Evolutionary conservation across 2,113 vertebrate species (phyloP).

Genomic region (Heterochromis multidens): DNA sequence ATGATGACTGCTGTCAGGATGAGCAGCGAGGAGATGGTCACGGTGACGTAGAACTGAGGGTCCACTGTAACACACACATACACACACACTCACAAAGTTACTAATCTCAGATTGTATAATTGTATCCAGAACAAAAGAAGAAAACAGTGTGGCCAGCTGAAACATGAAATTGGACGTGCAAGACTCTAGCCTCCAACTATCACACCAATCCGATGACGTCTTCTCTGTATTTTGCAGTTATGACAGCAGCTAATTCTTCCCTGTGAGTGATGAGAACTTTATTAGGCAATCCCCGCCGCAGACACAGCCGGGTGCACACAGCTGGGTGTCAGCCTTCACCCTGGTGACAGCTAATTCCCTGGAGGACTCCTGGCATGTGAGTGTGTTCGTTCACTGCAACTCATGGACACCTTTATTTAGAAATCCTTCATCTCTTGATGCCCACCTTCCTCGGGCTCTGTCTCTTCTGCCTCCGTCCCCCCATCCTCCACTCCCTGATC

Average conservation of each 20-base stretch:
- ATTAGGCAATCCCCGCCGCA: constrained; percentile 52
- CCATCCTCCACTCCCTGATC: constrained; percentile 44
- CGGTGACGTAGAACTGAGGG: constrained; percentile 83
- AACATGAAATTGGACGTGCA: constrained; percentile 46
- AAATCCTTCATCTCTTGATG: constrained; percentile 50
- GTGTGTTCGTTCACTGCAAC: constrained; percentile 22
- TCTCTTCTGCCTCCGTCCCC: constrained; percentile 62
- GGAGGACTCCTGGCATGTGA: constrained; percentile 37
- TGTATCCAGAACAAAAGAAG: constrained; percentile 31
- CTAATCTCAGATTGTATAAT: constrained; percentile 21
- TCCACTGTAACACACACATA: constrained; percentile 75
- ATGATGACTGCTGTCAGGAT: constrained; percentile 77
- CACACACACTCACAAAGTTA: constrained; percentile 33
- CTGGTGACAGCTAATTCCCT: constrained; percentile 63
- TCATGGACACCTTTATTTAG: constrained; percentile 50
- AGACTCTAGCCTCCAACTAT: constrained; percentile 18
- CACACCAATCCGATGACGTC: constrained; percentile 30
- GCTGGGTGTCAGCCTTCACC: constrained; percentile 40
- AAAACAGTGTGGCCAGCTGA: constrained; percentile 33
- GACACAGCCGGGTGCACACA: constrained; percentile 48
- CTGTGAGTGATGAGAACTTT: constrained; percentile 62
- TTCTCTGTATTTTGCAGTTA: constrained; percentile 15
- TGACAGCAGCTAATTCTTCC: constrained; percentile 41
- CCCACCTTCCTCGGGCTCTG: constrained; percentile 76
- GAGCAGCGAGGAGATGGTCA: constrained; percentile 81